phyloP scores from a whole-genome alignment of 2,113 vertebrate genomes.

The Formicarius rufipectus region DNA sequence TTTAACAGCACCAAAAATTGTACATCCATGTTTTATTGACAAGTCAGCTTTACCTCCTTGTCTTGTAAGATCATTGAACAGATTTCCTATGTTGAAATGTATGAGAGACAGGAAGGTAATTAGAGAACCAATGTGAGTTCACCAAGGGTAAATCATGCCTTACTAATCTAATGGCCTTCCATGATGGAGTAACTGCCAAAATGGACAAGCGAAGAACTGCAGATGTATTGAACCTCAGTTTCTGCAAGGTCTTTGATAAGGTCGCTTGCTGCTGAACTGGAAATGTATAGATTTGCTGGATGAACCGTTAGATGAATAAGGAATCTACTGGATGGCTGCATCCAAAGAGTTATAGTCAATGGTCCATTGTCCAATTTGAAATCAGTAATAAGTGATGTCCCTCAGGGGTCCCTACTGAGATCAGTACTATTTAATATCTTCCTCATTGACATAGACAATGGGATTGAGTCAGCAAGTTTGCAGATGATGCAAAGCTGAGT shows the following conservation, averaged over 20 bases:
- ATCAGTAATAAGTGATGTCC: not conserved
- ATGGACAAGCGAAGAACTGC: not conserved
- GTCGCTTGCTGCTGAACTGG: not conserved
- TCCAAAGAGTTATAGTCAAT: not conserved
- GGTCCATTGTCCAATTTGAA: not conserved
- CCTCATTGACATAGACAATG: not conserved
- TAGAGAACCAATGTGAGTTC: not conserved
- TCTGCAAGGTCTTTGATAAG: accelerated
- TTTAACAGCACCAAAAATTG: not conserved
- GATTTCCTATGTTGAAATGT: not conserved
- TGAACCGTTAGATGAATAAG: not conserved
- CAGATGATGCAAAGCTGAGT: not conserved
- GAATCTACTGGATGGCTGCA: not conserved
- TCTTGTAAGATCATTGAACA: not conserved
- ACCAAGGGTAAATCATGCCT: not conserved
- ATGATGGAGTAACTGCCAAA: accelerated
- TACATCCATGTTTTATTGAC: not conserved
- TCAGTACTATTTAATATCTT: not conserved
- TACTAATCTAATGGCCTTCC: not conserved
- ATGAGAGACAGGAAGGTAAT: not conserved
- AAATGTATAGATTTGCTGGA: not conserved
- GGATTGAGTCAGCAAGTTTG: not conserved
- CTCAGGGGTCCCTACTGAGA: not conserved
- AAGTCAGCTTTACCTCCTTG: not conserved
- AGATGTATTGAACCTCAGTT: not conserved